Evolutionary conservation across 2,113 vertebrate genomes (phyloP), one percentile per base, ranked within the genome.

Genomic region (Mobula birostris): DNA sequence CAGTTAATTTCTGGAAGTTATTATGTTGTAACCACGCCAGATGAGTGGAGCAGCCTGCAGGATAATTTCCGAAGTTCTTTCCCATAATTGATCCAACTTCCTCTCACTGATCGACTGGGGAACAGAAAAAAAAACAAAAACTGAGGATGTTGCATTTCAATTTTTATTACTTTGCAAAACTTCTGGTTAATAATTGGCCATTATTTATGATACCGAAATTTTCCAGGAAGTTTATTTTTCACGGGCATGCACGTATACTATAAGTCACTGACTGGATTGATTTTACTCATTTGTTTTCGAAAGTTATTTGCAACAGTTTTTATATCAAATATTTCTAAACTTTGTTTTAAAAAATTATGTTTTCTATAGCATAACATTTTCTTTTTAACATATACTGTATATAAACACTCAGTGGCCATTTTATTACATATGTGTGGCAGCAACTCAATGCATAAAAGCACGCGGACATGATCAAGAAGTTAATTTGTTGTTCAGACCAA

Each of bases 81-180:
- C 82, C 85, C 85, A n/a, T 61, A 90, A 90, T 63, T 87, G 83
- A 87, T 61, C 48, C 48, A 61, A 87, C 24, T 17, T 88, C 85
- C 29, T 32, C 15, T 90, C 3, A 56, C 24, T 29, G 48, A 61
- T 85, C 48, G 24, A 85, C 56, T 85, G 48, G 58, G 11, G 14
- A 48, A n/a, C 29, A 17, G 12, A 48, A 48, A 48, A 48, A 19
- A 19, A 66, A 88, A 66, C 12, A 32, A 90, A 66, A 32, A 68
- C 12, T 68, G 29, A 36, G 61, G 61, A 90, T 32, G 61, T n/a
- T n/a, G 32, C 61, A 66, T 66, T 19, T 63, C 85, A 66, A 19
- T 66, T 66, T 32, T 66, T 32, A 90, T 90, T 90, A 63, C n/a
- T 66, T 32, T 90, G 29, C 29, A 19, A 90, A 90, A 36, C 85